These are phyloP conservation scores for Pogonocichla stellata DNA, from an alignment of 2,113 vertebrate species.

Conservation along the genomic window DNA sequence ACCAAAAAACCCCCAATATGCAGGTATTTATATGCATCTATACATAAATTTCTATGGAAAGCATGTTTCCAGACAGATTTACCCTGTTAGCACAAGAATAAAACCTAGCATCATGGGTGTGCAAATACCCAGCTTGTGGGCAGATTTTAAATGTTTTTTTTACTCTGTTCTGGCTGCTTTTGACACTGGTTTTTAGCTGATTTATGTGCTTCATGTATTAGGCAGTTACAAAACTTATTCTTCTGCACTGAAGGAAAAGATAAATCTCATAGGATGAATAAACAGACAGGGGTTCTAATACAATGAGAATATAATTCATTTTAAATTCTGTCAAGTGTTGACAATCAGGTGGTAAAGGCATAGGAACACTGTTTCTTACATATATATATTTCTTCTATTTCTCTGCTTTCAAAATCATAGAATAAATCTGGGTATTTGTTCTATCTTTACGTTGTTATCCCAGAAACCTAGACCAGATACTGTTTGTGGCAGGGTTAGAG, in stretches of 20 bases:
- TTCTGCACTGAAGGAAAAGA: neutral
- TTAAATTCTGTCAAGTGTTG: neutral
- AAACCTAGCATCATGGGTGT: neutral
- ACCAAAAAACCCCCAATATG: accelerated
- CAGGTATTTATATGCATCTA: neutral
- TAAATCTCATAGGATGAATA: neutral
- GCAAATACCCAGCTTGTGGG: accelerated
- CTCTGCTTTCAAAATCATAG: neutral
- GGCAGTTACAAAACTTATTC: neutral
- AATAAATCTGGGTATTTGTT: neutral
- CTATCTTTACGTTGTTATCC: neutral
- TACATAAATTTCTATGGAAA: neutral
- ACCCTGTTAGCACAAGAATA: neutral
- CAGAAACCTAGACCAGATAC: neutral
- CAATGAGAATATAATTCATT: neutral
- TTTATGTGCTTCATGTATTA: neutral
- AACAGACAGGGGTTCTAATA: neutral
- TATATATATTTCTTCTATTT: neutral
- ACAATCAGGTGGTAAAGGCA: neutral
- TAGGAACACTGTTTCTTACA: neutral
- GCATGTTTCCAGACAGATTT: neutral
- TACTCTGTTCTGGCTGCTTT: neutral
- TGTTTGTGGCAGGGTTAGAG: neutral
- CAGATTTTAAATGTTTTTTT: neutral
- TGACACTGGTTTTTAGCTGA: neutral